A percentile compares a stretch with the other conserved stretches of the same genome.
phyloP scores from a whole-genome alignment of 2,888 invertebrate species.

The Limnephilus rhombicus region DNA sequence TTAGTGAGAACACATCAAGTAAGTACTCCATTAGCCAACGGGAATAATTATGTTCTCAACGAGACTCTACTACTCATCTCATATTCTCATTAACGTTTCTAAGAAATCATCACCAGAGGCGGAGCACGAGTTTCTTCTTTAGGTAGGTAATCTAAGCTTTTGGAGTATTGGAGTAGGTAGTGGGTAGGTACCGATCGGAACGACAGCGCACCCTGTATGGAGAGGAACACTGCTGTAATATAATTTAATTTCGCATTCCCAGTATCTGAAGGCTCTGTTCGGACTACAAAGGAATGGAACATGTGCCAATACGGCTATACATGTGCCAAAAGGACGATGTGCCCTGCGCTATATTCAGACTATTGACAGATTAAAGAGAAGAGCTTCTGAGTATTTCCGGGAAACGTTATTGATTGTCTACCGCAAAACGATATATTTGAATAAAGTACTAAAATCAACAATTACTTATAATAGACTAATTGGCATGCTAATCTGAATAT shows the following conservation, averaged over 20 bases:
- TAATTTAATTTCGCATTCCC: conserved; percentile 3
- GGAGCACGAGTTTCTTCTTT: too few species aligned
- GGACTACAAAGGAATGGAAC: conserved; percentile 43
- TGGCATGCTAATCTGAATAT: too few species aligned
- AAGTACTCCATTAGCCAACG: neutral
- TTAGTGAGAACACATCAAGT: neutral
- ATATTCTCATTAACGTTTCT: too few species aligned
- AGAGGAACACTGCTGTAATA: neutral
- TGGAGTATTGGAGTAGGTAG: neutral
- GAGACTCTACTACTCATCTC: too few species aligned
- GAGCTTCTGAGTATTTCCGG: neutral
- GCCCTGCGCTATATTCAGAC: neutral
- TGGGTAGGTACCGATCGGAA: neutral
- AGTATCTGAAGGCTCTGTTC: conserved; percentile 17
- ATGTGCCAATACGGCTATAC: conserved; percentile 26
- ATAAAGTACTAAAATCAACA: neutral
- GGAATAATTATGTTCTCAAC: neutral
- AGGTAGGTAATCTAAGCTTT: neutral
- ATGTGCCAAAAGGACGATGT: neutral
- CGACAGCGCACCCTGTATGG: neutral
- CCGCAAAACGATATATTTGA: neutral
- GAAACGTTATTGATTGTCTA: neutral
- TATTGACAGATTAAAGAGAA: conserved; percentile 29
- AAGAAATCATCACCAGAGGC: too few species aligned
- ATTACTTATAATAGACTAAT: too few species aligned